Base-by-base conservation (phyloP, 2,888 invertebrate genomes). In the Cheilosia variabilis region DNA sequence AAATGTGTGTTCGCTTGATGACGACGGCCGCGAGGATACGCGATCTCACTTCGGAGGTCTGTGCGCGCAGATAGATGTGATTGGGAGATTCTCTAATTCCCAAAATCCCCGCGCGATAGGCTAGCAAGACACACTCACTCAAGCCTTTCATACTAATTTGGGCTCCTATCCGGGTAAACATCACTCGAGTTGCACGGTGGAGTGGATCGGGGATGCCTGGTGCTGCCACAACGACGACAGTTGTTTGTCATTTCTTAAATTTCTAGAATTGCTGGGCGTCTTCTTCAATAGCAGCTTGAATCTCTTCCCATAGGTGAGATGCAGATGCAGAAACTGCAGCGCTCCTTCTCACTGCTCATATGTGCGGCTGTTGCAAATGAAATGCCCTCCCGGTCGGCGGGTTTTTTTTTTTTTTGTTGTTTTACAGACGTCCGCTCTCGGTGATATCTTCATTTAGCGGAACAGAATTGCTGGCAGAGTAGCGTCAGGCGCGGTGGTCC, bases 171-270 rank as follows among this genome's bases (percentile, higher is more conserved):
- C 68, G 47, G 34, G 68, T 62, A 68, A 68, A 68, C 60, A 73
- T 72, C 62, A 47, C 22, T 34, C 13, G 66, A 37, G 19, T 34
- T 41, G 45, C 60, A 47, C 37, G 37, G 41, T 22, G 57, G 37
- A 47, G 57, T 37, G 17, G 60, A 41, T 37, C 22, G 15, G 22
- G 22, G 50, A 19, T 41, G 27, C 31, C n/a, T 13, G 58, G 27
- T 19, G 52, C 65, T 60, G 50, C 62, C 50, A 71, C 71, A 55
- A 55, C 71, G 22, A 65, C 47, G 81, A 86, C 76, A 81, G 76
- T 86, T 76, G 86, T 86, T 76, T 81, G 86, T 81, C 86, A 86
- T 86, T 86, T 81, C 81, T 81, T 63, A 81, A 81, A 86, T 86
- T 86, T 86, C 80, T 72, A 68, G 77, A 86, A 86, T 86, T 76